Percentiles rank a stretch among this genome's conserved stretches.
phyloP scores from a whole-genome alignment of 2,888 invertebrate species.

The Nudaria mundana region DNA sequence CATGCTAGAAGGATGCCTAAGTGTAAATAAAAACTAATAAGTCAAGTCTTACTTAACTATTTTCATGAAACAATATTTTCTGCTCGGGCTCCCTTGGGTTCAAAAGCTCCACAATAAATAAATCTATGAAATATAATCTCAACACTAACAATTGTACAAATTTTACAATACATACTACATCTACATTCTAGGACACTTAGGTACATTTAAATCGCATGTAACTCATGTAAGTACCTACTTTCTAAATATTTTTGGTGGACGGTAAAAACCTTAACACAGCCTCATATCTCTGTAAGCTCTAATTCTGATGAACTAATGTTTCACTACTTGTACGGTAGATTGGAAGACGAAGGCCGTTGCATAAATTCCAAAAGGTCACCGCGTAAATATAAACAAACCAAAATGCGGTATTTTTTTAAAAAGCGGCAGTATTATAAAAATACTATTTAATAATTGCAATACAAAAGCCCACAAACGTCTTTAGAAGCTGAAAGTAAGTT shows the following conservation, averaged over 20 bases:
- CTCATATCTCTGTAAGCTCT: background rate
- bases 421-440: too few species aligned
- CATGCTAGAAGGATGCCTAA: too few species aligned
- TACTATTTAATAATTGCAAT: too few species aligned
- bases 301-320: background rate
- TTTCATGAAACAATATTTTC: background rate
- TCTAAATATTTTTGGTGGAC: constrained; percentile 11
- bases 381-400: too few species aligned
- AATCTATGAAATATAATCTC: constrained; percentile 5
- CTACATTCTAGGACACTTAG: too few species aligned
- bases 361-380: background rate
- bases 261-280: constrained; percentile 14
- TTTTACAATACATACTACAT: constrained; percentile 3
- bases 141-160: constrained; percentile 13
- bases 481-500: too few species aligned
- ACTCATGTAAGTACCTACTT: constrained; percentile 1
- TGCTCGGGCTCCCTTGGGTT: background rate
- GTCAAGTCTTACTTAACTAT: too few species aligned
- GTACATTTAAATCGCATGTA: background rate
- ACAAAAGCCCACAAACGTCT: too few species aligned
- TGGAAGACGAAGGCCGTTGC: constrained; percentile 7
- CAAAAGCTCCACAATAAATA: constrained; percentile 2
- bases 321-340: background rate
- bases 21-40: too few species aligned
- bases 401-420: too few species aligned